These are phyloP conservation scores for Heterocephalus glaber DNA, from an alignment of 2,113 vertebrate species.

Conservation along the genomic window DNA sequence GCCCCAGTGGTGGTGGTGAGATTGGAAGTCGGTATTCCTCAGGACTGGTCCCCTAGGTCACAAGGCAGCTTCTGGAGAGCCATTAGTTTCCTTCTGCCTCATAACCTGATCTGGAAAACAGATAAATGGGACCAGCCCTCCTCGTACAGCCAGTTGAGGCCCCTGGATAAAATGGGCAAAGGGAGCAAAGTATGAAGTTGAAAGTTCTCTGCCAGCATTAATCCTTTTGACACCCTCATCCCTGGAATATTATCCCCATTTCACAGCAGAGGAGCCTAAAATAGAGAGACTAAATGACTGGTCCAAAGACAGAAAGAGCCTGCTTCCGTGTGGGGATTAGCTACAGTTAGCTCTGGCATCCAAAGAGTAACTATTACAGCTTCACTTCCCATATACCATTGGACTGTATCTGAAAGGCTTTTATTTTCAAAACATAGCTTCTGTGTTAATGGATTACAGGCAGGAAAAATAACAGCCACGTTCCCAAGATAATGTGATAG, in stretches of 20 bases:
- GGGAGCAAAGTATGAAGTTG: background rate
- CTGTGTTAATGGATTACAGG: background rate
- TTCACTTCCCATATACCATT: background rate
- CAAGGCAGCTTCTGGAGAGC: background rate
- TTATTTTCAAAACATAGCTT: constrained; percentile 15
- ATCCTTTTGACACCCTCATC: background rate
- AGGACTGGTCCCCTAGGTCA: background rate
- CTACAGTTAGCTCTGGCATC: accelerated
- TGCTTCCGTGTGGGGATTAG: background rate
- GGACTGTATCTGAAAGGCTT: background rate
- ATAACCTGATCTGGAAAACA: background rate
- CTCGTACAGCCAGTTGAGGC: background rate
- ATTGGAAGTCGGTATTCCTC: background rate
- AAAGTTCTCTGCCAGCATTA: background rate
- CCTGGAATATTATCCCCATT: background rate
- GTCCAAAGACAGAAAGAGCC: background rate
- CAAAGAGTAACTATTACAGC: background rate
- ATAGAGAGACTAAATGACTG: background rate
- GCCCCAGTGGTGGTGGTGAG: background rate
- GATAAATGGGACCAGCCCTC: background rate
- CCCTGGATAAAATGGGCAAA: background rate
- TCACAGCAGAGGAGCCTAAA: background rate
- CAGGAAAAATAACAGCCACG: background rate
- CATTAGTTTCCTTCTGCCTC: background rate
- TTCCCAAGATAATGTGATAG: background rate